Evolutionary conservation across 1,140 invertebrate genomes (phyloP), one percentile per base, ranked within the genome.

Genomic region (Wasmannia auropunctata): DNA sequence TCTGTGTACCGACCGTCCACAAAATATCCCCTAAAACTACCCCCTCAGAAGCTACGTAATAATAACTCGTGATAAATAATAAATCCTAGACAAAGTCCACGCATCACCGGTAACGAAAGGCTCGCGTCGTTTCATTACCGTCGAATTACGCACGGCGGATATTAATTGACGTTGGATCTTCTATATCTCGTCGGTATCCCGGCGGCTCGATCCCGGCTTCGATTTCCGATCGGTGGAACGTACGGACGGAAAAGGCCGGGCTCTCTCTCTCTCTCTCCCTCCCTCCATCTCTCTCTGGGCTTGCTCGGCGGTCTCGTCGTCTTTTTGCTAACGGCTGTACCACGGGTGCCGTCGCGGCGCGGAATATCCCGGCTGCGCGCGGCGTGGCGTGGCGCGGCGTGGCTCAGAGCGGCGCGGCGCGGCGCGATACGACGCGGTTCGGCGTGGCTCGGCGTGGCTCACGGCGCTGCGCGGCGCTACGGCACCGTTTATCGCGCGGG

Each of bases 401-500:
- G 31, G 75, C 85, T 67, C 34, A 56, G 56, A 43, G 65, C 16
- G 72, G 58, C 62, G 49, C 22, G 28, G 74, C 85, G 46, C 46
- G 49, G 19, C 77, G 76, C n/a, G 56, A 51, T 34, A 8, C 28
- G 28, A 10, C 67, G 37, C 31, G 72, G 76, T 34, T 19, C 58
- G 74, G 37, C 70, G 16, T 22, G 75, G 56, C 67, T n/a, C 54
- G 46, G 77, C 43, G 49, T 31, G 75, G 37, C 81, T 54, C 60
- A 60, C 54, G 69, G 63, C 85, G 76, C 88, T 89, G 90, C 91
- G 91, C 84, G 89, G 76, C n/a, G 91, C 91, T n/a, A 90, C 90
- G 91, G 92, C 88, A 91, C 90, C 93, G 93, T 94, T 95, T 94
- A 94, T 94, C 93, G 93, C 91, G 89, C 90, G 89, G 90, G 88